Conservation (phyloP, 1,140 invertebrate species). For the Argopecten irradians region DNA sequence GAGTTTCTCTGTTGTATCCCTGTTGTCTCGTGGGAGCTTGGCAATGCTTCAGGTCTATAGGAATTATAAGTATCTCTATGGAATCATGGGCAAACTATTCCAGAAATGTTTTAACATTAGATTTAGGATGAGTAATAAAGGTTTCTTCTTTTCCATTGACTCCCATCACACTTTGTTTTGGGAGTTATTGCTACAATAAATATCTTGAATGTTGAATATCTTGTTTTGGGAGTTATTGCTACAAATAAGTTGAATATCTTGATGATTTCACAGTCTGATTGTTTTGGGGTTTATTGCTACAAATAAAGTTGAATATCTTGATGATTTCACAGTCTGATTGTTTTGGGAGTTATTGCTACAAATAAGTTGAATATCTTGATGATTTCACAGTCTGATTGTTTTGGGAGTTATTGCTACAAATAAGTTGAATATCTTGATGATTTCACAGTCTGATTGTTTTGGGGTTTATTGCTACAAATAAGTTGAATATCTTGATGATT, state of each 20-base stretch:
- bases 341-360: too few species aligned
- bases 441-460: too few species aligned
- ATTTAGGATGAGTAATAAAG: constrained; percentile 21
- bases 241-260: background rate
- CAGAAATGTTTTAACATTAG: constrained; percentile 11
- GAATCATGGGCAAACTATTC: background rate
- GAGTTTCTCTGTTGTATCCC: background rate
- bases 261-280: too few species aligned
- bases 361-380: too few species aligned
- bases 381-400: too few species aligned
- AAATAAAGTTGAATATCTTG: too few species aligned
- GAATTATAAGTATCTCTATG: background rate
- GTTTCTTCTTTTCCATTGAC: background rate
- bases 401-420: too few species aligned
- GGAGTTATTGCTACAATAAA: background rate
- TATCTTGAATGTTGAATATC: background rate
- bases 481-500: too few species aligned
- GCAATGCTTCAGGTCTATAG: background rate
- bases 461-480: too few species aligned
- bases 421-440: too few species aligned
- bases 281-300: too few species aligned
- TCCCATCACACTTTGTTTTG: background rate
- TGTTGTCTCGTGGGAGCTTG: background rate
- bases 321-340: too few species aligned
- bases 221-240: background rate